Percentiles rank a stretch among this genome's conserved stretches.
Conservation (phyloP, 1,140 invertebrate genomes). For the Rhynchophorus ferrugineus region DNA sequence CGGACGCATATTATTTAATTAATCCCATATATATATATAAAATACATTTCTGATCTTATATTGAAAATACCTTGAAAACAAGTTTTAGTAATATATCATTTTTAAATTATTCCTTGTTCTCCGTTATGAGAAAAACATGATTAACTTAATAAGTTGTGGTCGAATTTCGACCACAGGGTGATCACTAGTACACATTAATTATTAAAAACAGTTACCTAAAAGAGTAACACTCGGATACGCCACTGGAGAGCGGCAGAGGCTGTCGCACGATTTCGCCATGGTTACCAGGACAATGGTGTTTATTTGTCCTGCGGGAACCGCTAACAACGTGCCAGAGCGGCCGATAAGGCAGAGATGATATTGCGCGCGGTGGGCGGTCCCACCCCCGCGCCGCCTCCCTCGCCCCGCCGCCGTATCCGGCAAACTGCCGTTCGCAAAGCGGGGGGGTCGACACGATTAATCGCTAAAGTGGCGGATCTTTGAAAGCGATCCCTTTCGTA, state of each 20-base stretch:
- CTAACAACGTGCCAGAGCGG: slow-evolving; percentile 41
- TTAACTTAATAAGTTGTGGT: too few species aligned
- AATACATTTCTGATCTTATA: too few species aligned
- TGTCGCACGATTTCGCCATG: slow-evolving; percentile 42
- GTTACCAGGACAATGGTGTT: slow-evolving; percentile 43
- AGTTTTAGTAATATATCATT: too few species aligned
- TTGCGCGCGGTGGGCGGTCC: slow-evolving; percentile 36
- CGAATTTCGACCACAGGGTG: too few species aligned
- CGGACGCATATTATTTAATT: too few species aligned
- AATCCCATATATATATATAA: too few species aligned
- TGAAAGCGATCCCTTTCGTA: not conserved
- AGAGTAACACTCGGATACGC: not conserved
- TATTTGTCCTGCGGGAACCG: slow-evolving; percentile 42
- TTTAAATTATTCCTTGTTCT: too few species aligned
- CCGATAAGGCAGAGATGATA: slow-evolving; percentile 41
- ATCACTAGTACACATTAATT: too few species aligned
- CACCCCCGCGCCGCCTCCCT: slow-evolving; percentile 15
- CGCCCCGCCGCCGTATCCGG: slow-evolving; percentile 13
- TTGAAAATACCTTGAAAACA: too few species aligned
- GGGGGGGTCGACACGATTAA: too few species aligned
- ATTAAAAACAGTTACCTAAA: not conserved
- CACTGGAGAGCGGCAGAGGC: slow-evolving; percentile 19
- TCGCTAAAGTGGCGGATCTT: not conserved
- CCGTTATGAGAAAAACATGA: too few species aligned
- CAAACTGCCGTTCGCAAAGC: too few species aligned